Evolutionary conservation across 1,140 invertebrate genomes (phyloP), one percentile per base, ranked within the genome.

Genomic region (Pseudomyrmex gracilis): DNA sequence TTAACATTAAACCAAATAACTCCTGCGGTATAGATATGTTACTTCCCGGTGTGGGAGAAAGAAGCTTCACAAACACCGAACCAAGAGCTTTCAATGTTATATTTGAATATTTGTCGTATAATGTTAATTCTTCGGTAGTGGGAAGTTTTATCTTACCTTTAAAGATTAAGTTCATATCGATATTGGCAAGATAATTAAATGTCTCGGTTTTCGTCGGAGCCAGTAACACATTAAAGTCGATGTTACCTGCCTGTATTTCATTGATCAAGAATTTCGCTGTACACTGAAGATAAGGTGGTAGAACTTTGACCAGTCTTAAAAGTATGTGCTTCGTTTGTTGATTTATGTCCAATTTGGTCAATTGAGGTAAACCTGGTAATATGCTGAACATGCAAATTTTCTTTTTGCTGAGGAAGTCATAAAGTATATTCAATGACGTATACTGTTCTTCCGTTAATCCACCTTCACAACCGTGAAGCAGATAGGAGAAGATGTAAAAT

Each of bases 1-100:
- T 71, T 24, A 89, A 22, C 49, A 89, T 87, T 20, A 85, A 49
- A 24, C 85, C 83, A 45, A 87, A 89, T 20, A 85, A 1, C 60
- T 85, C 55, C 49, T 87, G 85, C 8, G 85, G 51, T 22, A 88
- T 17, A 57, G 43, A 0, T 10, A 22, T 3, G 12, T 45, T 77
- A 0, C 24, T 67, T 24, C 12, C 8, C 34, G 34, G 9, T 77
- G 51, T 66, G 87, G 9, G 13, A 0, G 22, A 2, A 15, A 86
- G 17, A 34, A 86, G 61, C 12, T 74, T 84, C 0, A 80, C 66
- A 2, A 86, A 84, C 1, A 77, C 22, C 20, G 66, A 51, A 73
- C 85, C 85, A 2, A 86, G 47, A 58, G 63, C 53, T 22, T 24
- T 53, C 10, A 66, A 49, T 8, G 71, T 74, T 51, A 76, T 66